Evolutionary conservation across 2,888 invertebrate genomes (phyloP), one percentile per base, ranked within the genome.

Genomic region (Celastrina argiolus): DNA sequence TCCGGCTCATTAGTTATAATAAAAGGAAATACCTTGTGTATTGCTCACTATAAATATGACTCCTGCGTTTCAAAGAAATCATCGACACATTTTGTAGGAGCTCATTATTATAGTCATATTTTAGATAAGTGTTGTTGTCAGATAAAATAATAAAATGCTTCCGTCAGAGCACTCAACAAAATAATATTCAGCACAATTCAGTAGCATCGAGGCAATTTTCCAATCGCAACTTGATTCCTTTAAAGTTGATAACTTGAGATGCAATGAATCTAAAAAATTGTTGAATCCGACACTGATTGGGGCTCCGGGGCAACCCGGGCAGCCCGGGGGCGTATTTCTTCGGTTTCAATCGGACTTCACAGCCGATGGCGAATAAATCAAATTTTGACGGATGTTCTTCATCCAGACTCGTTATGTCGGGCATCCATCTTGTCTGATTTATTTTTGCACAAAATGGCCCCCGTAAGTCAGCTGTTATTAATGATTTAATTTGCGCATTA

Each of bases 401-500:
- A 45, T 45, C 45, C 45, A 45, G 45, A 18, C n/a, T 58, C 58
- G 58, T 58, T 58, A 58, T 58, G 31, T 10, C 58, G 31, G 7
- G 28, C 58, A 28, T 58, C 58, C 16, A 58, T 58, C 31, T 31
- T 31, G n/a, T 58, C 14, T 58, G 58, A 58, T 58, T 58, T 58
- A 58, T 58, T 58, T 58, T 58, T 58, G 51, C 51, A 51, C 51
- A 51, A 51, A 51, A 51, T 51, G 51, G 51, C 51, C 12, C 10
- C 22, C 26, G 4, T 22, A 51, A 51, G 22, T 51, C 22, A 22
- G 22, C 10, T 14, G 51, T 51, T 51, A 51, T 51, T 51, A 51
- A 51, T 51, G 51, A 51, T 51, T 51, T 51, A 22, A 51, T 51
- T 51, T 51, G 10, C 41, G 41, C 51, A 31, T 31, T 12, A 22